Evolutionary conservation across 2,888 invertebrate genomes (phyloP), one percentile per base, ranked within the genome.

Genomic region (Lithodes maja): DNA sequence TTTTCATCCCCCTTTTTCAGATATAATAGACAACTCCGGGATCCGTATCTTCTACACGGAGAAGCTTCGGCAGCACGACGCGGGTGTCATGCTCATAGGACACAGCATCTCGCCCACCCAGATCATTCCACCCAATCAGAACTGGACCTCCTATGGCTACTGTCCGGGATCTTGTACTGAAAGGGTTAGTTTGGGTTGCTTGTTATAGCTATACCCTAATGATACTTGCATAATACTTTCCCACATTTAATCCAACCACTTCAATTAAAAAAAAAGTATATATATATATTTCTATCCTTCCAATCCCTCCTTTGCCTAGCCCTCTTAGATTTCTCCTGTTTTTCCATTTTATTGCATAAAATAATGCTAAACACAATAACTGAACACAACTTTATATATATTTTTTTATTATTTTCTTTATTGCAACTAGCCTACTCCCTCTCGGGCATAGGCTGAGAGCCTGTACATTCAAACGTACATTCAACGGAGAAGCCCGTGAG

Each of bases 11-110:
- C 68, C 68, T 15, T 68, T 68, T 7, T 9, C 75, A 83, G 83
- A 49, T 3, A 74, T 83, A 49, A 55, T 83, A 12, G 83, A 83
- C 83, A 17, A 55, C 33, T 83, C 83, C 9, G 83, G 83, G 33
- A 9, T 83, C 12, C 53, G 83, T 2, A 12, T 83, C 9, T 83
- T 75, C 33, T 83, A 83, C 55, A 83, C 83, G 12, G 83, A 83
- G 1, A 9, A 17, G 9, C 75, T 75, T 54, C 54, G 83, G 1
- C 49, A 74, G 3, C n/a, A 83, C 33, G 83, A 83, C 33, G 83
- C 83, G 12, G 83, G 75, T 12, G 53, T 54, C 3, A 3, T 83
- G 1, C 3, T 53, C 7, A 1, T 75, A 3, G 83, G 83, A 2
- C 75, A 83, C 49, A 3, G 2, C 3, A 17, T 83, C 17, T 71